Conservation (phyloP, 2,888 invertebrate species). For the Pandemis corylana region DNA sequence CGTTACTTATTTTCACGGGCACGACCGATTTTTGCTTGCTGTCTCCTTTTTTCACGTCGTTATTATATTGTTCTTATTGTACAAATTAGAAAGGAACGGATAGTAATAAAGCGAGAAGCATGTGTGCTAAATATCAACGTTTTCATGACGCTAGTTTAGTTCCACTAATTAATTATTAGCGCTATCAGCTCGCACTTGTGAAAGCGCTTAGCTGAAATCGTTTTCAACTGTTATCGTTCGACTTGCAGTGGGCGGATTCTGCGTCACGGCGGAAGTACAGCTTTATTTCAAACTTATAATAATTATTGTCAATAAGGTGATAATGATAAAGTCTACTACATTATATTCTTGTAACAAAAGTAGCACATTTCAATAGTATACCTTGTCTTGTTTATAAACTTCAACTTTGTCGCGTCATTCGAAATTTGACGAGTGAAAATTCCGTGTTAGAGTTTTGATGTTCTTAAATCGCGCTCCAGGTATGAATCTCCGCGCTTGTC, state of each 20-base stretch:
- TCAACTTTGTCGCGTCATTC: background rate
- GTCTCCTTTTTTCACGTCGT: background rate
- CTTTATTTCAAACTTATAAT: background rate
- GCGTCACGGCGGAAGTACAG: conserved; percentile 14
- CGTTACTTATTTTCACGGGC: too few species aligned
- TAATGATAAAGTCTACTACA: background rate
- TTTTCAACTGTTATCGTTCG: conserved; percentile 26
- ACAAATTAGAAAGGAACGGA: background rate
- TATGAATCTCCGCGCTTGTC: conserved; percentile 44
- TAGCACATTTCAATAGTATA: background rate
- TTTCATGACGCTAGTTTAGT: conserved; percentile 7
- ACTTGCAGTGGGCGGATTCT: conserved; percentile 19
- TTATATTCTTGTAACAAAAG: too few species aligned
- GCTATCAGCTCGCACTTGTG: conserved; percentile 28
- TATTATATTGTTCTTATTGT: too few species aligned
- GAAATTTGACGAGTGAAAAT: background rate
- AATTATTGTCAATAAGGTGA: background rate
- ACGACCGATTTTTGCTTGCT: background rate
- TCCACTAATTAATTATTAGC: conserved; percentile 21
- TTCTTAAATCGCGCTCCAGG: background rate
- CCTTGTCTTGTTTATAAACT: background rate
- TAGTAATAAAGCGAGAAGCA: too few species aligned
- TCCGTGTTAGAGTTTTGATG: background rate
- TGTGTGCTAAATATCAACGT: background rate
- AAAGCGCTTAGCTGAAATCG: conserved; percentile 15